Base-by-base conservation (phyloP, 2,797 vertebrate genomes). In the Sebastes hubbsi region DNA sequence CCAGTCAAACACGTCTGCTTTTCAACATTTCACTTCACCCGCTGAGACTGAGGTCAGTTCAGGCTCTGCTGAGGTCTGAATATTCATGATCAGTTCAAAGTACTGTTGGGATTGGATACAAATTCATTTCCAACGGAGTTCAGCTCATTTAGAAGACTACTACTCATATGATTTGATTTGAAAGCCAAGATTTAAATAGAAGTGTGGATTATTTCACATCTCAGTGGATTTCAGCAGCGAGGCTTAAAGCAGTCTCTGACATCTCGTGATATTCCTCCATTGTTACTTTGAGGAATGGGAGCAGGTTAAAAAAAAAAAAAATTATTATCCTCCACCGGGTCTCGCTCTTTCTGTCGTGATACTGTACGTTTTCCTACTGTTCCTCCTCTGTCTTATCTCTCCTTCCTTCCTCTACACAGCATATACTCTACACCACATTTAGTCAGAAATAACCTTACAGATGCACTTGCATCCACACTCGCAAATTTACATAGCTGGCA, bases 11-110 rank as follows among this genome's bases (percentile, higher is more conserved):
- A 77, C 70, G 61, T 85, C 73, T 78, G 77, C 69, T 86, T 82
- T 87, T 81, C 54, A 80, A 52, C 74, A 63, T 85, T 80, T 82
- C 63, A 64, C 60, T 77, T 80, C 81, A 72, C 62, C 54, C 66
- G 29, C 65, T 76, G 55, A 83, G 75, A 83, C 63, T 56, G 68
- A 72, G 81, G 88, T 81, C 87, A 86, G 77, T 59, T 87, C 54
- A 59, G 67, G 83, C 60, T 78, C 30, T 32, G 61, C 78, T 72
- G 82, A 71, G 12, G 54, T 66, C 66, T 88, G 79, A 89, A 90
- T 89, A 91, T 89, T 85, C 63, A 89, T 86, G 56, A 83, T 70
- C 24, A 68, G 58, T 79, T 88, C 73, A 80, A 87, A 77, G 72
- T 60, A 42, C 69, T 46, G 13, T 58, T 60, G 69, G 61, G 32